phyloP scores from a whole-genome alignment of 1,140 invertebrate genomes.

The Drosophila guanche region DNA sequence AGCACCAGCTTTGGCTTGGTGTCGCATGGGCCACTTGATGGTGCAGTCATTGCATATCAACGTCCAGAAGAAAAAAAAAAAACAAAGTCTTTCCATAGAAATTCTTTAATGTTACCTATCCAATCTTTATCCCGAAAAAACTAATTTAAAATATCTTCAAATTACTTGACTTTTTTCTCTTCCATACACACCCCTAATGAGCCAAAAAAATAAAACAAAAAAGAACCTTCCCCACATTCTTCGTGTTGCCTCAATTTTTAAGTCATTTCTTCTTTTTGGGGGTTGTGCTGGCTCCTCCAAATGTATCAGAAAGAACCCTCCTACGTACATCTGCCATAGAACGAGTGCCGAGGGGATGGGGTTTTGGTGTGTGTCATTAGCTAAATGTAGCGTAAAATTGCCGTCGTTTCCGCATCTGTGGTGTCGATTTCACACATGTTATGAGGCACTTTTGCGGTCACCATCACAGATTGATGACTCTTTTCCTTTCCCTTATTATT shows the following conservation, averaged over 20 bases:
- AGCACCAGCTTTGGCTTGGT: no score
- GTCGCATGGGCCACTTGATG: no score
- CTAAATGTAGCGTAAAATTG: constrained; percentile 80
- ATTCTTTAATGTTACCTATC: no score
- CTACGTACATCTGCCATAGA: constrained; percentile 33
- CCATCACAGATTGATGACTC: constrained; percentile 67
- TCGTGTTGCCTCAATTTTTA: constrained; percentile 25
- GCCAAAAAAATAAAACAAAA: constrained; percentile 16
- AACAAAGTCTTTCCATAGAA: no score
- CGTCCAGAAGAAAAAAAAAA: no score
- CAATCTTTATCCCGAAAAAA: not conserved
- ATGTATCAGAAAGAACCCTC: constrained; percentile 8
- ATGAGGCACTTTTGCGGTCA: constrained; percentile 68
- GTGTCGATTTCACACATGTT: constrained; percentile 80
- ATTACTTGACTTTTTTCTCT: not conserved
- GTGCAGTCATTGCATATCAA: no score
- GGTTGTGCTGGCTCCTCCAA: constrained; percentile 27
- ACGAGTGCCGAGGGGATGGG: not conserved
- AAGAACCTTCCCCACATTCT: constrained; percentile 25
- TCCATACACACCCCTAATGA: constrained; percentile 20
- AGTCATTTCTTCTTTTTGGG: constrained; percentile 8
- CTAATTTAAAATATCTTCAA: constrained; percentile 7
- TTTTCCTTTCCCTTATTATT: constrained; percentile 11
- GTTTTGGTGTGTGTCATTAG: constrained; percentile 63
- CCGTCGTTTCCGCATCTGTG: constrained; percentile 67